Evolutionary conservation across 2,888 invertebrate species (phyloP), one percentile per base, ranked within the genome.

Genomic region (Dysmachus trigonus): DNA sequence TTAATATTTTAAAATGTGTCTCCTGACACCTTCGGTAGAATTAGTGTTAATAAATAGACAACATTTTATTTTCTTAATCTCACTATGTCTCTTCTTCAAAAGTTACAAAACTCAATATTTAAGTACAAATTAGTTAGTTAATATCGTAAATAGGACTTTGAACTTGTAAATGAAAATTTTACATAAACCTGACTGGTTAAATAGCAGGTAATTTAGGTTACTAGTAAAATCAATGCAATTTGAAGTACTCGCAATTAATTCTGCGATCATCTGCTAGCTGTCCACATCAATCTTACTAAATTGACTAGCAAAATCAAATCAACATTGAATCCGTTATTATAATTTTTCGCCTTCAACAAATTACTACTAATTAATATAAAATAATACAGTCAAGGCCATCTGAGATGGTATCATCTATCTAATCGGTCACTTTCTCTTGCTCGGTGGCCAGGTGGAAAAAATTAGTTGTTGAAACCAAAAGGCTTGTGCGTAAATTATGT

Each of bases 401-500:
- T 62, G 10, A 27, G 62, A 62, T 22, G 18, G 62, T 62, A 18
- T 62, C 62, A 62, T 62, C 62, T 27, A 62, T 62, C 62, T 62
- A 62, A 22, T 62, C 62, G 62, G n/a, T 62, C 62, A 27, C 62
- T 73, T 73, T 73, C 73, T 27, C 31, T 31, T 31, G 27, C 31
- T 73, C 73, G 31, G 30, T 30, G 31, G 33, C 73, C 73, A 73
- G 73, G 33, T 33, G 27, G 73, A 27, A 33, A 33, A 73, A 73
- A 33, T 33, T 15, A 73, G 73, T 33, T 73, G 31, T 31, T 62
- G 18, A 62, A 62, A 62, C 10, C 22, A 62, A 27, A 41, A 18
- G 62, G 27, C 62, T 22, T 62, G 62, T 76, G 76, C 76, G 41
- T 76, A 76, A 76, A 38, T 76, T 76, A 76, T 76, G 76, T 76